Evolutionary conservation across 2,888 invertebrate genomes (phyloP).

Genomic region (Diploptera punctata): DNA sequence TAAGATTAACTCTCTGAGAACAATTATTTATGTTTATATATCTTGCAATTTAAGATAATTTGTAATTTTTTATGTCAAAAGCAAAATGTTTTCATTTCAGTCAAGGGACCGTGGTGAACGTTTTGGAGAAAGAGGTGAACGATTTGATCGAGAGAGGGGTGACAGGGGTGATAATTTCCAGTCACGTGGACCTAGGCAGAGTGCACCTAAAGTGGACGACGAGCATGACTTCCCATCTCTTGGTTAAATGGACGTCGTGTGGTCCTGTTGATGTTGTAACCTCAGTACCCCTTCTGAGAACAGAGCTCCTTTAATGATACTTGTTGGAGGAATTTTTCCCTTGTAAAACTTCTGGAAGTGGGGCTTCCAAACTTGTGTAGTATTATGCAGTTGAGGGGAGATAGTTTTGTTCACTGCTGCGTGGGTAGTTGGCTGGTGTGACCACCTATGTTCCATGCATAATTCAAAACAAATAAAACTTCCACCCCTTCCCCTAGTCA

Average conservation of each 20-base stretch:
- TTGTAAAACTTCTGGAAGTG: constrained; percentile 30
- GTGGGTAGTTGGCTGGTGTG: constrained; percentile 23
- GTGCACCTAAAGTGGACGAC: constrained; percentile 87
- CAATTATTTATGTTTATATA: too few species aligned
- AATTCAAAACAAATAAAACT: neutral
- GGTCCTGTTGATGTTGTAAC: constrained; percentile 29
- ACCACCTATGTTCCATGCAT: neutral
- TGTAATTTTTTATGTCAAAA: too few species aligned
- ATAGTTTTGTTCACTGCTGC: constrained; percentile 31
- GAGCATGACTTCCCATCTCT: constrained; percentile 95
- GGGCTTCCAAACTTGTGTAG: constrained; percentile 25
- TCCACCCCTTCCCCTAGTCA: constrained; percentile 12
- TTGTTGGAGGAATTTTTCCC: constrained; percentile 12
- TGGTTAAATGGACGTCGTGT: constrained; percentile 62
- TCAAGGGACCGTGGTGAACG: constrained; percentile 50
- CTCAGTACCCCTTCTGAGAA: constrained; percentile 25
- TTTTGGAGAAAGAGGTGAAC: constrained; percentile 48
- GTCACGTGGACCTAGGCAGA: constrained; percentile 46
- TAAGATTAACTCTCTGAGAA: too few species aligned
- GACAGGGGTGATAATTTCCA: constrained; percentile 45
- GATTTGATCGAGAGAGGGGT: constrained; percentile 47
- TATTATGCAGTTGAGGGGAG: neutral
- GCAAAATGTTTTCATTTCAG: neutral
- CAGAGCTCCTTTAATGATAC: constrained; percentile 23
- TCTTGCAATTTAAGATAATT: too few species aligned